Conservation (phyloP, 2,888 invertebrate species). For the Caenorhabditis sp. region DNA sequence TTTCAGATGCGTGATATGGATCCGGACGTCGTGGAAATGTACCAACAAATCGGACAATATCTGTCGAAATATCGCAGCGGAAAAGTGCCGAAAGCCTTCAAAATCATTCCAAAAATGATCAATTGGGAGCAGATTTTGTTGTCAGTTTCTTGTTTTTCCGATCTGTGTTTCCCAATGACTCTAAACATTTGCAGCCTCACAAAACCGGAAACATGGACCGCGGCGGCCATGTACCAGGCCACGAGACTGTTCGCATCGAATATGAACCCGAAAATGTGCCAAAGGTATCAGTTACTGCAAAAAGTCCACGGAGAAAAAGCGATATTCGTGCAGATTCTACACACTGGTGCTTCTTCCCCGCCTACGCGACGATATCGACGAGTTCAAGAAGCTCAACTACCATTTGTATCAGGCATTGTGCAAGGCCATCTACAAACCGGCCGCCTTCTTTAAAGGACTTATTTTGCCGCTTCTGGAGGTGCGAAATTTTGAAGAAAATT, state of each 20-base stretch:
- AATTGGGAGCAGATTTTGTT: slow-evolving; percentile 80
- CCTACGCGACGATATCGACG: slow-evolving; percentile 93
- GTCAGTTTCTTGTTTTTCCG: slow-evolving; percentile 52
- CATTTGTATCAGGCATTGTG: slow-evolving; percentile 94
- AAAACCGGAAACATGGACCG: slow-evolving; percentile 95
- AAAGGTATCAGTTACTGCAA: too few relatives aligned
- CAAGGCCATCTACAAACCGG: slow-evolving; percentile 95
- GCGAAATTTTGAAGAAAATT: too few relatives aligned
- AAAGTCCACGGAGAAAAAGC: too few relatives aligned
- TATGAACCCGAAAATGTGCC: slow-evolving; percentile 95
- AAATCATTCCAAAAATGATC: slow-evolving; percentile 89
- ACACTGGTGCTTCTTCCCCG: slow-evolving; percentile 91
- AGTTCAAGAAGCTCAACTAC: slow-evolving; percentile 94
- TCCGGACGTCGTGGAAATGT: slow-evolving; percentile 88
- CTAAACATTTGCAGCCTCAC: slow-evolving; percentile 77
- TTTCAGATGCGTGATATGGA: slow-evolving; percentile 83
- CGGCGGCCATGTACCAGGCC: slow-evolving; percentile 96
- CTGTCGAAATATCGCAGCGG: slow-evolving; percentile 92
- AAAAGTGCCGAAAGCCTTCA: slow-evolving; percentile 97
- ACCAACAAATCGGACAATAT: slow-evolving; percentile 91
- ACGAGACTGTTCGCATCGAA: slow-evolving; percentile 97
- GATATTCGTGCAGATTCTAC: slow-evolving; percentile 83
- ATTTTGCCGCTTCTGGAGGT: slow-evolving; percentile 83
- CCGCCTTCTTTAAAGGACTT: slow-evolving; percentile 95
- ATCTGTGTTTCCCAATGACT: not conserved